Base-by-base conservation (phyloP, 2,888 invertebrate genomes). In the Raillietiella orientalis region DNA sequence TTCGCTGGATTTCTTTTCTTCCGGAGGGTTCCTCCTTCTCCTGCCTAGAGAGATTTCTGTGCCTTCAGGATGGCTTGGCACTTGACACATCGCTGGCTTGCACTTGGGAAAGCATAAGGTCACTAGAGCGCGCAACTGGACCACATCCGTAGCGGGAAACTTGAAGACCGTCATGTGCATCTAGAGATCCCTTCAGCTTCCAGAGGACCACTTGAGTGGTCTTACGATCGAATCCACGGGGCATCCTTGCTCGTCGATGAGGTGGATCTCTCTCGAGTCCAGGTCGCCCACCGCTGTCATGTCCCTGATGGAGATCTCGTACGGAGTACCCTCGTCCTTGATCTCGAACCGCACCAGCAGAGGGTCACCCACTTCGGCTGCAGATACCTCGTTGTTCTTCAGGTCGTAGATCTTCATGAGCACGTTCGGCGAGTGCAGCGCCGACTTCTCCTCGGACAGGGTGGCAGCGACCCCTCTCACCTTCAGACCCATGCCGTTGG, bases 261-360 rank as follows among this genome's bases (percentile, higher is more conserved):
- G 59, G 29, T 74, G 66, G 38, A 82, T 79, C 55, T 82, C 79
- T 42, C 72, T 74, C 36, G 70, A 71, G 45, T 79, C 79, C 25
- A 72, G 66, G 26, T 79, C 82, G 44, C 82, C 82, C 71, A 82
- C 67, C 28, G 82, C 82, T 29, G 82, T 75, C 40, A 84, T 55
- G 50, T 84, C 79, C 32, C 79, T 62, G 16, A 84, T 79, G 45
- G 82, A 82, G 41, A 84, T 82, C 52, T 84, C 82, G 52, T 75
- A 84, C 16, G 82, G 82, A 40, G 75, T 77, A 52, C 75, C 70
- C 41, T 64, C 67, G 46, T 82, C 79, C 46, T 77, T 57, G 39
- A 82, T 79, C 51, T 79, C 77, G 53, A 82, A 82, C 43, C 70
- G 64, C 28, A 82, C 58, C 17, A 75, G 71, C 49, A 82, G 51